A percentile compares a stretch with the other conserved stretches of the same genome.
phyloP scores from a whole-genome alignment of 1,140 invertebrate species.

The Amphibalanus amphitrite region DNA sequence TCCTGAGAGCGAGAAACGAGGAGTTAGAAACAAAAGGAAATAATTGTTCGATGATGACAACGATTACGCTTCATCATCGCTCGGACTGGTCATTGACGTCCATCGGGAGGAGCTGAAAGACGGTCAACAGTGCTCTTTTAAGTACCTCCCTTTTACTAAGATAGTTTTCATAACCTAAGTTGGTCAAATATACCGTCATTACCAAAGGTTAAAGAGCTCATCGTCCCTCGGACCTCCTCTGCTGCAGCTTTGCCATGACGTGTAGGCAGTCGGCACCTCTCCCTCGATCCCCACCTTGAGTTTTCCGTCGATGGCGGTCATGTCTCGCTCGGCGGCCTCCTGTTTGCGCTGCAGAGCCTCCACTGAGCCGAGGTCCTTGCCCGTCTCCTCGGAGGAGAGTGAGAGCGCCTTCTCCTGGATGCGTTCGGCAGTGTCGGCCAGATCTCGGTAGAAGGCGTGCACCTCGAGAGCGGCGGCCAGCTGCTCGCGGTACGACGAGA shows the following conservation, averaged over 20 bases:
- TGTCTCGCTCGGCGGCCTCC: constrained; percentile 63
- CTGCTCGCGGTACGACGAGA: constrained; percentile 60
- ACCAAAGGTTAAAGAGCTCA: no score
- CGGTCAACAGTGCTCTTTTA: no score
- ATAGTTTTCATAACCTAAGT: no score
- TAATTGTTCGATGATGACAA: no score
- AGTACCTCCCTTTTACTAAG: no score
- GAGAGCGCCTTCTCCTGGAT: constrained; percentile 68
- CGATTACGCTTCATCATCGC: no score
- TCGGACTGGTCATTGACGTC: no score
- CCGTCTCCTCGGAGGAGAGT: constrained; percentile 49
- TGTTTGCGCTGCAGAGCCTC: constrained; percentile 56
- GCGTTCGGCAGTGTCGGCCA: constrained; percentile 64
- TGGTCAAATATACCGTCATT: no score
- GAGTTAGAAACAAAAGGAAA: background rate
- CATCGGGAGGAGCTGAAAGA: no score
- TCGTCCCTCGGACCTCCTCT: no score
- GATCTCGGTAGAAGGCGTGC: constrained; percentile 71
- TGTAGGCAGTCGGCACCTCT: background rate
- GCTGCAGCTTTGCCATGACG: background rate
- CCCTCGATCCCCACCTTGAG: constrained; percentile 33
- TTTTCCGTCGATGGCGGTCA: constrained; percentile 59
- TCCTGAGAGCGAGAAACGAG: constrained; percentile 25
- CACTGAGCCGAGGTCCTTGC: constrained; percentile 56
- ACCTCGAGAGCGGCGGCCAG: constrained; percentile 73